Evolutionary conservation across 2,888 invertebrate genomes (phyloP), one percentile per base, ranked within the genome.

Genomic region (Nomada goodeniana): DNA sequence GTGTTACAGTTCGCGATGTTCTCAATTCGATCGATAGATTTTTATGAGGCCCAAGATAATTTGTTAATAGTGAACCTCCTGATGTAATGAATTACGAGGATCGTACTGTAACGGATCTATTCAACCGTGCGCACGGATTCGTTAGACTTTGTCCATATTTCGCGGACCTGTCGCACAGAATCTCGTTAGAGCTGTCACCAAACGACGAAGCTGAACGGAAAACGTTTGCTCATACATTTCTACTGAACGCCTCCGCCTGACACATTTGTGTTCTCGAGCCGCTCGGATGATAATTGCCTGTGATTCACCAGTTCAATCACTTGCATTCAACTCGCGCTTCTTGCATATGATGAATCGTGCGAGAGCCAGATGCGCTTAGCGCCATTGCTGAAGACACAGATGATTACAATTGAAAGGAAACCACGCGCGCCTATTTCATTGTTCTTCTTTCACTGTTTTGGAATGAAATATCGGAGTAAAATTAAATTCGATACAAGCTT

Each of bases 241-340:
- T 59, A 20, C 60, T 20, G 10, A 71, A 63, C 50, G 36, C 61
- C 61, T 9, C 42, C 52, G 50, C 23, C 9, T n/a, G 11, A n/a
- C 52, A 42, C 61, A 26, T 72, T 53, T 42, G 63, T 53, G n/a
- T 72, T 26, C 61, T 13, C 9, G 13, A 15, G n/a, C 42, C 36
- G 4, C 23, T 59, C 68, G 42, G 59, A 20, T 29, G 69, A 59
- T 59, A 59, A 70, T 70, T 70, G 69, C 9, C 47, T 29, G 9
- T 47, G 59, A 29, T 70, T 57, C 59, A 29, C 47, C 29, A 47
- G 69, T 70, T 70, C 69, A 47, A 59, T 70, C 44, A 47, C 29
- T 47, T n/a, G 59, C 26, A 70, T 20, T 29, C n/a, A 29, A 47
- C 26, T 10, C 0, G 59, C 47, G 20, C 26, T 70, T 59, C 47